phyloP scores from a whole-genome alignment of 2,113 vertebrate species.

The Pelusios castaneus region DNA sequence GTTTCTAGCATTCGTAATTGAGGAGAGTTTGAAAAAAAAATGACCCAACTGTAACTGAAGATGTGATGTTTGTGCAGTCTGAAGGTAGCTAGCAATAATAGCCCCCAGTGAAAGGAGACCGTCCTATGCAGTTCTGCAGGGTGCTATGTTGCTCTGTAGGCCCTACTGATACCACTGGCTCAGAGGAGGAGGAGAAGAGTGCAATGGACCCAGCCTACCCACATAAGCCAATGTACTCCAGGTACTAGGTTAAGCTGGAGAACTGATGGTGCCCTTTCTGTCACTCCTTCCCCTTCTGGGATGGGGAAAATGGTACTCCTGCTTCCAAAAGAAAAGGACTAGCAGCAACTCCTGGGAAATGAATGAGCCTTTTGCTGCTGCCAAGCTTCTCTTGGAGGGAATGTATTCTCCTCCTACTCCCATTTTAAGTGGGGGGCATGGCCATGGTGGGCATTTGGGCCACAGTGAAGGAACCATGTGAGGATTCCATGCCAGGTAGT shows the following conservation, averaged over 20 bases:
- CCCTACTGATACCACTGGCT: accelerated
- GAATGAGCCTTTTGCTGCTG: not conserved
- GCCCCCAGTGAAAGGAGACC: accelerated
- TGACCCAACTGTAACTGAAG: not conserved
- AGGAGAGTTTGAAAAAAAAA: not conserved
- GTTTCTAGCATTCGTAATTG: not conserved
- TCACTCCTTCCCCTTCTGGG: not conserved
- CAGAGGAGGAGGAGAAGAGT: not conserved
- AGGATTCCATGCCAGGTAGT: not conserved
- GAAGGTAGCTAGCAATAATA: not conserved
- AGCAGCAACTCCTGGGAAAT: not conserved
- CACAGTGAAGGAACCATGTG: not conserved
- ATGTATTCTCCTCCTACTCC: not conserved
- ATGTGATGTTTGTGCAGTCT: not conserved
- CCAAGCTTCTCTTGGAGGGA: not conserved
- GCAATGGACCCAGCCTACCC: accelerated
- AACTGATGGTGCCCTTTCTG: not conserved
- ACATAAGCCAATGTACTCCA: not conserved
- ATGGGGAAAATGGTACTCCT: not conserved
- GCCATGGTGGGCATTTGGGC: not conserved
- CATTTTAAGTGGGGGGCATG: too few relatives aligned
- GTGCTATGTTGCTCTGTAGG: not conserved
- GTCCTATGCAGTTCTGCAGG: not conserved
- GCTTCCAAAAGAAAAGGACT: not conserved
- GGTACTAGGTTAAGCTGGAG: not conserved